A percentile compares a stretch with the other conserved stretches of the same genome.
Evolutionary conservation across 2,797 vertebrate species (phyloP).

Genomic region (Alexandromys oeconomus): DNA sequence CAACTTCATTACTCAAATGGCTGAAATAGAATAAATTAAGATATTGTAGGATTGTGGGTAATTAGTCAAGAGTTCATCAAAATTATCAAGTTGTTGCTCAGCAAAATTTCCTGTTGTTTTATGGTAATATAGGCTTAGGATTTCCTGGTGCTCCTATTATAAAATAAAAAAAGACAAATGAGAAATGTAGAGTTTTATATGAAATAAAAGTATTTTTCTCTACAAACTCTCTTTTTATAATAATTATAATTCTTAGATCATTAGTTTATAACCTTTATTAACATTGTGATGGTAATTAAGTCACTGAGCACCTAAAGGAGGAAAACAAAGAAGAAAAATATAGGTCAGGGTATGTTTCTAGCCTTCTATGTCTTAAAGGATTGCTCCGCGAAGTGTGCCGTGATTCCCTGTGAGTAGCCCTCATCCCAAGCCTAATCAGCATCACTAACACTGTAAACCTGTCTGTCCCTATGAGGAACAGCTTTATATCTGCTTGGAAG

Average conservation of each 20-base stretch:
- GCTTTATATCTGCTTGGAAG: slow-evolving; percentile 63
- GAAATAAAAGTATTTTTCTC: slow-evolving; percentile 20
- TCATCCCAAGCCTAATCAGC: slow-evolving; percentile 53
- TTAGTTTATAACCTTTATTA: slow-evolving; percentile 17
- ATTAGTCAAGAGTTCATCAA: neutral
- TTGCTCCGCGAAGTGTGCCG: neutral
- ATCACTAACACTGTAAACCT: slow-evolving; percentile 64
- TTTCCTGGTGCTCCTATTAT: neutral
- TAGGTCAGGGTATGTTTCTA: neutral
- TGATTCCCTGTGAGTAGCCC: neutral
- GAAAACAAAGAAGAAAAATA: neutral
- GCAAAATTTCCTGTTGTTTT: neutral
- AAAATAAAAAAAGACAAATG: neutral
- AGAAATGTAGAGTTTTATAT: neutral
- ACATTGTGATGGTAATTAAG: slow-evolving; percentile 18
- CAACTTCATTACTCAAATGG: neutral
- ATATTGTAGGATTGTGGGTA: neutral
- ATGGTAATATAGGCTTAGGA: neutral
- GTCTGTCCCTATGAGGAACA: slow-evolving; percentile 49
- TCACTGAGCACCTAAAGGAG: neutral
- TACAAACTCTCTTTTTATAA: neutral
- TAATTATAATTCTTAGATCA: neutral
- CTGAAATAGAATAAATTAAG: neutral
- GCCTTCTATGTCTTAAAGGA: neutral
- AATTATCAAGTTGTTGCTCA: neutral